Percentiles rank a stretch among this genome's conserved stretches.
Conservation (phyloP, 1,140 invertebrate genomes). For the Onthophagus taurus region DNA sequence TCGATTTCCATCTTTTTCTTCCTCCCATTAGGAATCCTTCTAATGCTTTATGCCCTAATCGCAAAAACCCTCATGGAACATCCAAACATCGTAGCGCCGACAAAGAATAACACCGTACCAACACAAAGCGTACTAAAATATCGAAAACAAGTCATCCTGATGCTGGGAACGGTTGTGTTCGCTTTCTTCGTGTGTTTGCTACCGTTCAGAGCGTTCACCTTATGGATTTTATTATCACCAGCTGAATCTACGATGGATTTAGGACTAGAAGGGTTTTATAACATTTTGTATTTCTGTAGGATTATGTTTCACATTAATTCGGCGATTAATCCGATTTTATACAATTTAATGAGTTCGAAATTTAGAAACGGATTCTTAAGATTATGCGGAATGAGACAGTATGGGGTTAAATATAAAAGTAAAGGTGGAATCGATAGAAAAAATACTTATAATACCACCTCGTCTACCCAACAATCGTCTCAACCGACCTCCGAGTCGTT, state of each 20-base stretch:
- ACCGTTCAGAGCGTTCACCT: conserved; percentile 74
- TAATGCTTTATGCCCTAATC: conserved; percentile 75
- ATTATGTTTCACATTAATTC: conserved; percentile 85
- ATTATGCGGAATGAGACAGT: conserved; percentile 39
- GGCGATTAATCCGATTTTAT: conserved; percentile 82
- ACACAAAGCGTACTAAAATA: conserved; percentile 46
- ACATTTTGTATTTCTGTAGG: conserved; percentile 74
- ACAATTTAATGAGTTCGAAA: conserved; percentile 86
- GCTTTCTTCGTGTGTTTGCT: conserved; percentile 85
- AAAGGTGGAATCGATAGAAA: conserved; percentile 31
- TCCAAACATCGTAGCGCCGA: conserved; percentile 54
- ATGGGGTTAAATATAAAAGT: conserved; percentile 21
- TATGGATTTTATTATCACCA: conserved; percentile 73
- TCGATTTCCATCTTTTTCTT: conserved; percentile 76
- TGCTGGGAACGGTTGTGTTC: conserved; percentile 83
- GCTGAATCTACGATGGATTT: conserved; percentile 48
- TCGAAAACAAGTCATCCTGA: conserved; percentile 72
- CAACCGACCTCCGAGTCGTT: conserved; percentile 34
- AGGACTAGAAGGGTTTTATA: conserved; percentile 74
- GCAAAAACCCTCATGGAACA: conserved; percentile 73
- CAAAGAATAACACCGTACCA: conserved; percentile 39
- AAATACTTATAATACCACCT: conserved; percentile 32
- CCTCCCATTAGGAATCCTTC: conserved; percentile 67
- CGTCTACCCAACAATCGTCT: conserved; percentile 31
- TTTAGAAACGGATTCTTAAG: conserved; percentile 74